phyloP scores from a whole-genome alignment of 2,797 vertebrate genomes.

The Gephyroberyx darwinii region DNA sequence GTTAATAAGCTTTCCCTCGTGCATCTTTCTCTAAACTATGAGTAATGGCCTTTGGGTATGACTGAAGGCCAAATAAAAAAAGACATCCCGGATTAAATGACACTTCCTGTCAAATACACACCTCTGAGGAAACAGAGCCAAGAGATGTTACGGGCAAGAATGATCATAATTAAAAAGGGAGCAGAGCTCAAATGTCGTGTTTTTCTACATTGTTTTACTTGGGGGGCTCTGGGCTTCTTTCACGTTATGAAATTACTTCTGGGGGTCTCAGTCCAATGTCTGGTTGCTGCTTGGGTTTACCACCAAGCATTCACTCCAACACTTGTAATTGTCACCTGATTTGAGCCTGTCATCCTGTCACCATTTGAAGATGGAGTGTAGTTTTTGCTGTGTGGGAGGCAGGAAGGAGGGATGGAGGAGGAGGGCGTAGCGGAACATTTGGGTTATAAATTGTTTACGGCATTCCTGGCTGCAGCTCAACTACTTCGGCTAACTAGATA shows the following conservation, averaged over 20 bases:
- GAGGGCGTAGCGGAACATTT: constrained; percentile 10
- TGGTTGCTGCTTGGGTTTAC: constrained; percentile 68
- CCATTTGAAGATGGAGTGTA: constrained; percentile 59
- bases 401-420: constrained; percentile 4
- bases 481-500: constrained; percentile 21
- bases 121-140: constrained; percentile 24
- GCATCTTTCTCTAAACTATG: constrained; percentile 49
- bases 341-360: constrained; percentile 70
- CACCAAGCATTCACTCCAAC: constrained; percentile 72
- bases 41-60: constrained; percentile 47
- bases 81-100: constrained; percentile 42
- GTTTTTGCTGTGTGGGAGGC: constrained; percentile 38
- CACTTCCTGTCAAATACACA: constrained; percentile 33
- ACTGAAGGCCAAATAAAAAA: constrained; percentile 23
- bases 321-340: constrained; percentile 77
- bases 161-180: constrained; percentile 48
- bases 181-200: constrained; percentile 45
- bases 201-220: constrained; percentile 51
- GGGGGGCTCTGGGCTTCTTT: constrained; percentile 49
- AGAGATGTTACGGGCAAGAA: constrained; percentile 19
- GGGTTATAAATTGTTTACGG: constrained; percentile 21
- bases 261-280: constrained; percentile 77
- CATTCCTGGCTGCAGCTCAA: constrained; percentile 4
- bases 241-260: constrained; percentile 71
- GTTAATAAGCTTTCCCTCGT: constrained; percentile 55